Evolutionary conservation across 2,888 invertebrate genomes (phyloP).

Genomic region (Mimumesa dahlbomi): DNA sequence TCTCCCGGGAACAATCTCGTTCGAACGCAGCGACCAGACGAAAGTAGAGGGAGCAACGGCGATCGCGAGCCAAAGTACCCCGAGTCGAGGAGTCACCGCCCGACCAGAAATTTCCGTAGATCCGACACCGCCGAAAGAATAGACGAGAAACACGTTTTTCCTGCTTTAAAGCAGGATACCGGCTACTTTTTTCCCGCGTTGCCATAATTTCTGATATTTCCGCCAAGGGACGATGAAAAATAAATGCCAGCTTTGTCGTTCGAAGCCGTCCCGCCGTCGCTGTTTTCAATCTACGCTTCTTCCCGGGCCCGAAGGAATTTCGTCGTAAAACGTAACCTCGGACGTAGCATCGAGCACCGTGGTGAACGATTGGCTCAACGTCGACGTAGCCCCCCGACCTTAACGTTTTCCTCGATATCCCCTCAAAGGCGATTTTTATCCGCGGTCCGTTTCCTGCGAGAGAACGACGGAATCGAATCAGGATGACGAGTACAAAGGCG

Average conservation of each 20-base stretch:
- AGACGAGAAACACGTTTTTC: too few species aligned
- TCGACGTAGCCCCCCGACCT: slow-evolving; percentile 34
- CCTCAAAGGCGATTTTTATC: slow-evolving; percentile 63
- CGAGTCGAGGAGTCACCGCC: not conserved
- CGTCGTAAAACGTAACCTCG: slow-evolving; percentile 31
- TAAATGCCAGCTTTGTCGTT: not conserved
- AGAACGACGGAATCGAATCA: slow-evolving; percentile 61
- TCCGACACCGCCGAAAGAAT: too few species aligned
- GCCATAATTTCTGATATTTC: too few species aligned
- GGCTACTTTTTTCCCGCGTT: too few species aligned
- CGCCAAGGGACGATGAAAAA: not conserved
- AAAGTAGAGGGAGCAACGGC: slow-evolving; percentile 60
- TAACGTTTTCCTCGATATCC: slow-evolving; percentile 55
- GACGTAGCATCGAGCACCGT: slow-evolving; percentile 23
- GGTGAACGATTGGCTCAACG: slow-evolving; percentile 49
- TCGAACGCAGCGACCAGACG: slow-evolving; percentile 61
- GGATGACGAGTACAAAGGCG: slow-evolving; percentile 65
- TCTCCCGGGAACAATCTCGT: slow-evolving; percentile 50
- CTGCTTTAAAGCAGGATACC: too few species aligned
- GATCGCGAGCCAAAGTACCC: slow-evolving; percentile 59
- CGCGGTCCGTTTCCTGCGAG: slow-evolving; percentile 58
- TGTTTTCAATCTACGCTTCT: not conserved
- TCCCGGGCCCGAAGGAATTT: slow-evolving; percentile 13
- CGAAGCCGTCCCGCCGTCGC: not conserved
- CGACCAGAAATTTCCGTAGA: too few species aligned